Conservation (phyloP, 2,888 invertebrate species). For the Itoplectis maculator region DNA sequence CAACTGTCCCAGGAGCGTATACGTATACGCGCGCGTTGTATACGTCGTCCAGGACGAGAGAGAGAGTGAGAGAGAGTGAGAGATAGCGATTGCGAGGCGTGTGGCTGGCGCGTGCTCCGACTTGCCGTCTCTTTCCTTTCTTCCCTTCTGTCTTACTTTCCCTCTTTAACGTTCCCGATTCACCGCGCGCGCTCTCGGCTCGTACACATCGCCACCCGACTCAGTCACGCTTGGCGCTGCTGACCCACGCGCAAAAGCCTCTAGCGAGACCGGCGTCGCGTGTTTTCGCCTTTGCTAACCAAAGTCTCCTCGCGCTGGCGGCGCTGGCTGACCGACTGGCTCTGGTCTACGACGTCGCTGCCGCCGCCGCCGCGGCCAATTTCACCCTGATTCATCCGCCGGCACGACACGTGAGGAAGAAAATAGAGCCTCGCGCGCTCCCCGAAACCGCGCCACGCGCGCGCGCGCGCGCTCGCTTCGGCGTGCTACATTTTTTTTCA, state of each 20-base stretch:
- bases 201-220: slow-evolving; percentile 69
- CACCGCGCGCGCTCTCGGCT: slow-evolving; percentile 25
- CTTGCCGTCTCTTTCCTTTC: slow-evolving; percentile 72
- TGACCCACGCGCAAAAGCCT: slow-evolving; percentile 68
- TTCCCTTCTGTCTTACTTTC: slow-evolving; percentile 49
- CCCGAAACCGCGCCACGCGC: background rate
- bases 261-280: slow-evolving; percentile 9
- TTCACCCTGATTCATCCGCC: background rate
- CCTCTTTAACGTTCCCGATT: slow-evolving; percentile 30
- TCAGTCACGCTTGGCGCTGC: slow-evolving; percentile 71
- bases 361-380: background rate
- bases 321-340: no score
- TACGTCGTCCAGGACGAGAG: slow-evolving; percentile 58
- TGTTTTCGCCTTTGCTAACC: slow-evolving; percentile 8
- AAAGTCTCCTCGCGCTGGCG: no score
- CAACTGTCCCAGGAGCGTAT: slow-evolving; percentile 83
- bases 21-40: slow-evolving; percentile 20
- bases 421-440: background rate
- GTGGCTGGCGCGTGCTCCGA: slow-evolving; percentile 84
- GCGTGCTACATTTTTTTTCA: background rate
- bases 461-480: background rate
- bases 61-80: no score
- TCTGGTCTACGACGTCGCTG: slow-evolving; percentile 4
- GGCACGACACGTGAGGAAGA: background rate
- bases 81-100: slow-evolving; percentile 81